A percentile compares a stretch with the other conserved stretches of the same genome.
Evolutionary conservation across 2,888 invertebrate genomes (phyloP).

Genomic region (Nemurella pictetii): DNA sequence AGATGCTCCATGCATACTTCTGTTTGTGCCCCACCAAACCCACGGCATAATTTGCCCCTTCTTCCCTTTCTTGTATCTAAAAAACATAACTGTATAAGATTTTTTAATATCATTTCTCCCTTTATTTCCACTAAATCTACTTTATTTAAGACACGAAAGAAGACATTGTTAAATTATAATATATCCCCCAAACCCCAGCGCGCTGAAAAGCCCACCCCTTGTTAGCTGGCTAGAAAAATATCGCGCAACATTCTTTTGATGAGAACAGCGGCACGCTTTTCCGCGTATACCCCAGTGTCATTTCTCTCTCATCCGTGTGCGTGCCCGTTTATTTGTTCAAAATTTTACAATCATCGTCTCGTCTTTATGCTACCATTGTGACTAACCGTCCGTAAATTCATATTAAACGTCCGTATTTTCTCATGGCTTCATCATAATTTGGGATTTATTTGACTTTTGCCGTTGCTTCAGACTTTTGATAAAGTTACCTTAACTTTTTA

Average conservation of each 20-base stretch:
- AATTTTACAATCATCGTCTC: constrained; percentile 8
- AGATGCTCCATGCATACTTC: background rate
- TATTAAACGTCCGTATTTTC: background rate
- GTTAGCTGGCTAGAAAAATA: constrained; percentile 19
- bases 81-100: background rate
- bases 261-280: too few relatives aligned
- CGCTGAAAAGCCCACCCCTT: background rate
- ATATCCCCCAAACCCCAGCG: background rate
- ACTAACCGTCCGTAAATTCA: constrained; percentile 3
- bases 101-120: constrained; percentile 15
- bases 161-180: constrained; percentile 13
- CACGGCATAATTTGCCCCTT: background rate
- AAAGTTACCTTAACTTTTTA: background rate
- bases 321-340: constrained; percentile 16
- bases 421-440: background rate
- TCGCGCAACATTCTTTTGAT: constrained; percentile 13
- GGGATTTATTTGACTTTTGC: background rate
- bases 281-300: too few relatives aligned
- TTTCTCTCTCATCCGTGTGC: background rate
- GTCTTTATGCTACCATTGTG: background rate
- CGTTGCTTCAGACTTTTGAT: background rate
- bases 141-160: background rate
- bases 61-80: background rate
- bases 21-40: background rate
- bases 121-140: constrained; percentile 21